Evolutionary conservation across 2,113 vertebrate genomes (phyloP).

Genomic region (Forbesichthys papilliferus): DNA sequence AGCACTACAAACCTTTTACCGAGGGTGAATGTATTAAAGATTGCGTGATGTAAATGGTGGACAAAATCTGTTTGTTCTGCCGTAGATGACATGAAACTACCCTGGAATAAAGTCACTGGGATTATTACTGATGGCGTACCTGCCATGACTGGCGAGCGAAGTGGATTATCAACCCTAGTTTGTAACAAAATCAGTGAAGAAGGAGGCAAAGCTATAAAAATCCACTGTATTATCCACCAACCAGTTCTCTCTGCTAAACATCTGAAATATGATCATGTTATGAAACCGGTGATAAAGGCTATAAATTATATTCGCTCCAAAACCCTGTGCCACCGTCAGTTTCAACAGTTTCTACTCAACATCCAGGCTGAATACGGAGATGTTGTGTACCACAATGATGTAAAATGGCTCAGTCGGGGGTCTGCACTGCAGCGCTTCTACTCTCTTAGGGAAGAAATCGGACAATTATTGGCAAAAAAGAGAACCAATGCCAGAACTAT

Average conservation of each 20-base stretch:
- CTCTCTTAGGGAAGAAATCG: no score
- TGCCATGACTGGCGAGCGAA: slow-evolving; percentile 27
- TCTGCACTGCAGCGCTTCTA: slow-evolving; percentile 30
- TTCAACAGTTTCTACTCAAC: slow-evolving; percentile 29
- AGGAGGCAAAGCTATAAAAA: slow-evolving; percentile 29
- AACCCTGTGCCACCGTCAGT: slow-evolving; percentile 46
- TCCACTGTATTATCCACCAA: slow-evolving; percentile 47
- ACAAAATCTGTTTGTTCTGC: slow-evolving; percentile 8
- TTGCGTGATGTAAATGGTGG: no score
- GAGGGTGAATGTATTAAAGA: no score
- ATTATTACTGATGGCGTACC: slow-evolving; percentile 22
- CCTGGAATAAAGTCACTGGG: slow-evolving; percentile 3
- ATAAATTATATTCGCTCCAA: slow-evolving; percentile 32
- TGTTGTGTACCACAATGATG: slow-evolving; percentile 23
- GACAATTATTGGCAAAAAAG: no score
- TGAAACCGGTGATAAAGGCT: slow-evolving; percentile 35
- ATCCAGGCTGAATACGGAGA: slow-evolving; percentile 38
- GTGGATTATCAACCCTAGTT: slow-evolving; percentile 30
- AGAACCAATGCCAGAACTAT: no score
- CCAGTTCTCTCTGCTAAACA: slow-evolving; percentile 44
- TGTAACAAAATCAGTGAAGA: slow-evolving; percentile 44
- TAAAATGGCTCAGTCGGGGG: slow-evolving; percentile 45
- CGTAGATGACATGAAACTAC: slow-evolving; percentile 6
- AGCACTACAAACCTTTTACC: no score
- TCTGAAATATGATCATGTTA: slow-evolving; percentile 42